phyloP scores from a whole-genome alignment of 2,113 vertebrate genomes.

The Brachypteracias leptosomus region DNA sequence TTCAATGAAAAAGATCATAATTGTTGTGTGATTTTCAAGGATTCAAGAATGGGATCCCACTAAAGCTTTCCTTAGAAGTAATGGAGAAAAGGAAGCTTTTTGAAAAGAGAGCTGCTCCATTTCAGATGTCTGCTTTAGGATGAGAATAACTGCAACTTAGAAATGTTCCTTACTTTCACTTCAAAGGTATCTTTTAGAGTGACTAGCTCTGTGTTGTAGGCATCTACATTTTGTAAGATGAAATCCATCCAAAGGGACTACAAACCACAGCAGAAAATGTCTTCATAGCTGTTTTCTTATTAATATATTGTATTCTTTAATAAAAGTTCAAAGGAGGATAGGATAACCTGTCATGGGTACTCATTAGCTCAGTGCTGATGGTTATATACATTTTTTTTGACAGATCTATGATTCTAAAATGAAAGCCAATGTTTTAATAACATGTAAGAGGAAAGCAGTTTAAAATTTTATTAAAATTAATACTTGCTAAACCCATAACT shows the following conservation, averaged over 20 bases:
- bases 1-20: background rate
- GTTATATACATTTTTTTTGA: background rate
- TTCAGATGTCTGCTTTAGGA: background rate
- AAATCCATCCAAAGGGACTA: background rate
- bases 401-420: background rate
- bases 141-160: background rate
- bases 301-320: background rate
- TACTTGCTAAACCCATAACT: background rate
- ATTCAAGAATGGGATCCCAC: background rate
- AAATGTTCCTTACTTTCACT: background rate
- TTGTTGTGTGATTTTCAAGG: background rate
- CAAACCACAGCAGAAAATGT: background rate
- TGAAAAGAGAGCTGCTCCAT: background rate
- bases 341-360: background rate
- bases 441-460: background rate
- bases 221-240: background rate
- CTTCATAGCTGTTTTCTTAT: background rate
- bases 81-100: background rate
- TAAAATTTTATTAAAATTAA: background rate
- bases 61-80: background rate
- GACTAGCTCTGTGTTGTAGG: background rate
- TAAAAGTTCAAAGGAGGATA: background rate
- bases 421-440: background rate
- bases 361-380: background rate
- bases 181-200: background rate